Evolutionary conservation across 2,888 invertebrate genomes (phyloP), one percentile per base, ranked within the genome.

Genomic region (Epistrophe eligans): DNA sequence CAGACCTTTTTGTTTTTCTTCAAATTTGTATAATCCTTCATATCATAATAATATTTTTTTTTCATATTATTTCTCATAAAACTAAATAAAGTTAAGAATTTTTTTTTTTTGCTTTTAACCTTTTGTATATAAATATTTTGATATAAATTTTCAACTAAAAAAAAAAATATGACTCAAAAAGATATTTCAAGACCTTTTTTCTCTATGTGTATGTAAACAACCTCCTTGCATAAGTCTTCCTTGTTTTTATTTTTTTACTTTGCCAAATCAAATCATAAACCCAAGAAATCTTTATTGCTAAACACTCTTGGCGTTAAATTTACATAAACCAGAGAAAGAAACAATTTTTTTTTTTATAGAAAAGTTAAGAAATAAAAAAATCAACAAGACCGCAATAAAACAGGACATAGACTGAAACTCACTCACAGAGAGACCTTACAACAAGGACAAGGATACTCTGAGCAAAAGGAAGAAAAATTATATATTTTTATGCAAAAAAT

Each of bases 241-340:
- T 35, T 50, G 19, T 35, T 40, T 17, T 35, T 28, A 13, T 28
- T n/a, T 32, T 52, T 24, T 52, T 35, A 55, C 52, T 74, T 50
- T 45, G 17, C 17, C 71, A 87, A 82, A 87, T 87, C 87, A 87
- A 79, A 87, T 87, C 83, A 82, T 83, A 83, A 87, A 87, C 79
- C 87, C 77, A 74, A 57, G 79, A 82, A 87, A 83, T 87, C 83
- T 87, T 87, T 76, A 87, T 76, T 83, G 83, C 79, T 74, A 72
- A 83, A 87, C 87, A 83, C 87, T 71, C 66, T 13, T 73, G 79
- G 83, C 83, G 72, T 62, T 79, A 67, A 72, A 87, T 79, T 87
- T 87, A 48, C 87, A 83, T 83, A 74, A 67, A 72, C 13, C 57
- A 24, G 13, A 43, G 24, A 24, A 28, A n/a, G 13, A 57, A 35